These are phyloP conservation scores for Oreochromis aureus DNA, from an alignment of 2,113 vertebrate genomes.

Conservation along the genomic window DNA sequence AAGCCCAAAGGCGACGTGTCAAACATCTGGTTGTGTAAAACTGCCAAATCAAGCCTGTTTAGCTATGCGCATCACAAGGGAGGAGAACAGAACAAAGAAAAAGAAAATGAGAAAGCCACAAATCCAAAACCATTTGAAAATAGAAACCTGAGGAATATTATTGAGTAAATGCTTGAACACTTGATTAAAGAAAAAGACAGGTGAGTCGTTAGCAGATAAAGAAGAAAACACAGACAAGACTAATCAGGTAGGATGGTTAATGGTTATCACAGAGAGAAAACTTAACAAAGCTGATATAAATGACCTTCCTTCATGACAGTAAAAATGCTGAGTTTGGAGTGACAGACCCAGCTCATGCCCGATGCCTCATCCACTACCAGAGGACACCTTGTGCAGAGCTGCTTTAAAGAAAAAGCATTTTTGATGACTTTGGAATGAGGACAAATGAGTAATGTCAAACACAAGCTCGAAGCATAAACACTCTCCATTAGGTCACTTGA, in stretches of 20 bases:
- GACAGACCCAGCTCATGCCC: not conserved
- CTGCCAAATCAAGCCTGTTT: not conserved
- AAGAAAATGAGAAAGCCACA: not conserved
- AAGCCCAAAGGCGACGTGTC: not conserved
- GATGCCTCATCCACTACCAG: not conserved
- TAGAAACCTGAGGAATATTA: not conserved
- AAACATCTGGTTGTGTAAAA: not conserved
- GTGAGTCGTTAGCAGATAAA: not conserved
- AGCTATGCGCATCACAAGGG: not conserved
- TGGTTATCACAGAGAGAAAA: not conserved
- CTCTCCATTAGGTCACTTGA: not conserved
- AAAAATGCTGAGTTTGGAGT: not conserved
- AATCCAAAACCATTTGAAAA: not conserved
- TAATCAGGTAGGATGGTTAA: not conserved
- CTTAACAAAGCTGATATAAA: not conserved
- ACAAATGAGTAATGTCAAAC: not conserved
- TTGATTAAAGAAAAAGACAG: not conserved
- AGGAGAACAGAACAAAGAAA: not conserved
- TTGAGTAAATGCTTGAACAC: not conserved
- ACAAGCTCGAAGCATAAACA: not conserved
- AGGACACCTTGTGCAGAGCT: not conserved
- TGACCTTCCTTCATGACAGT: not conserved
- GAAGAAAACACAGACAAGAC: not conserved
- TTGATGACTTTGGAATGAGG: accelerated
- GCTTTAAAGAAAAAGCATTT: not conserved